Evolutionary conservation across 2,113 vertebrate genomes (phyloP).

Genomic region (Phaethon lepturus): DNA sequence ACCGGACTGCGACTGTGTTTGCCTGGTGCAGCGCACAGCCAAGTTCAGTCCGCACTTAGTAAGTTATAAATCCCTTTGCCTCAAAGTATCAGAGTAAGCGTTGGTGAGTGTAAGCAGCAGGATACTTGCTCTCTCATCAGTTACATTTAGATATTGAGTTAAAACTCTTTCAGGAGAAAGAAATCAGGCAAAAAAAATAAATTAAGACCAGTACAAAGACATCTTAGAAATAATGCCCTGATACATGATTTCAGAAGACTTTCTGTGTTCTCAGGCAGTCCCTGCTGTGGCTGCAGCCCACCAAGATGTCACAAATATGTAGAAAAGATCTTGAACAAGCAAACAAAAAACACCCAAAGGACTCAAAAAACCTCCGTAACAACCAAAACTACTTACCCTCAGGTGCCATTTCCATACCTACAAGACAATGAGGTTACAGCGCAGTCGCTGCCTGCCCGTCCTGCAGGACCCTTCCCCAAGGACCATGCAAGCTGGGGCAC

Average conservation of each 20-base stretch:
- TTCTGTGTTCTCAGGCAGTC: neutral
- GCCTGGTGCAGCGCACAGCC: neutral
- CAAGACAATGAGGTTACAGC: accelerated
- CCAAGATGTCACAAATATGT: neutral
- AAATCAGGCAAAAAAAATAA: neutral
- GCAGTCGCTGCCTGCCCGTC: neutral
- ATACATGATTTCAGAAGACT: neutral
- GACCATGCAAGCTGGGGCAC: neutral
- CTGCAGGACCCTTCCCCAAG: neutral
- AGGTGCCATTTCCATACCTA: neutral
- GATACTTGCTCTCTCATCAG: neutral
- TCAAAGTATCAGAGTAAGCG: neutral
- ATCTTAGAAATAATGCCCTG: neutral
- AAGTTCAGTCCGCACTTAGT: neutral
- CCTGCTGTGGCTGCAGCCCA: neutral
- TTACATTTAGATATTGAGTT: neutral
- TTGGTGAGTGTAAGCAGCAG: neutral
- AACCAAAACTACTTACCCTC: accelerated
- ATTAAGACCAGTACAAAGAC: neutral
- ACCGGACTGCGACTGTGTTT: accelerated
- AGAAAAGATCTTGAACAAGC: neutral
- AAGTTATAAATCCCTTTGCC: neutral
- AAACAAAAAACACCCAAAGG: accelerated
- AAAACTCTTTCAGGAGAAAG: neutral
- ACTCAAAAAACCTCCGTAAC: accelerated